phyloP scores from a whole-genome alignment of 2,888 invertebrate species.

The Tridacna crocea region DNA sequence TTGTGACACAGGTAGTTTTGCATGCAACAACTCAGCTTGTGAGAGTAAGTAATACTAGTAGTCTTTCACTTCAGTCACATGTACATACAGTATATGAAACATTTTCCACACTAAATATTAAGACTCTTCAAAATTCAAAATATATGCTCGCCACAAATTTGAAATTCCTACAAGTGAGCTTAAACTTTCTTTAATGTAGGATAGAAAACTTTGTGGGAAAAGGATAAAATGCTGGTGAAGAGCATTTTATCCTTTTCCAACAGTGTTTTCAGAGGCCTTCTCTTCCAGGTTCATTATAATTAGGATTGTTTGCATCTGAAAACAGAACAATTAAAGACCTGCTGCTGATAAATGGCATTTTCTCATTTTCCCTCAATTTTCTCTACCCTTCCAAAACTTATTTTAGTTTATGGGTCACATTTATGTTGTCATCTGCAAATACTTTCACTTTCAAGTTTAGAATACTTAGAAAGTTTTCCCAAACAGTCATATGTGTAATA shows the following conservation, averaged over 20 bases:
- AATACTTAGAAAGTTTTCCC: no score
- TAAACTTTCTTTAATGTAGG: not conserved
- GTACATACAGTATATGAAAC: not conserved
- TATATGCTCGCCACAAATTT: not conserved
- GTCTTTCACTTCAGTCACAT: not conserved
- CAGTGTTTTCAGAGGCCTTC: not conserved
- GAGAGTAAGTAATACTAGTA: conserved; percentile 30
- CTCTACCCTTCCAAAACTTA: no score
- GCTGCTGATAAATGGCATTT: no score
- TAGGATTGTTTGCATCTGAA: no score
- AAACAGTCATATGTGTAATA: no score
- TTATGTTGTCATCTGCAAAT: no score
- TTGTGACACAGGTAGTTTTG: conserved; percentile 34
- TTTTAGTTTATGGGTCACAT: no score
- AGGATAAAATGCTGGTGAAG: not conserved
- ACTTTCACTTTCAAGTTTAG: no score
- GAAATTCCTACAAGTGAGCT: not conserved
- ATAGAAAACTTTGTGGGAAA: not conserved
- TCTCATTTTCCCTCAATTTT: no score
- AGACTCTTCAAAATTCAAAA: not conserved
- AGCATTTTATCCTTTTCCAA: not conserved
- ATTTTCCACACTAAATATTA: not conserved
- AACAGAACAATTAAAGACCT: no score
- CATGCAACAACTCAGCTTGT: conserved; percentile 25
- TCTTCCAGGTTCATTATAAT: no score